Conservation (phyloP, 2,888 invertebrate species). For the Sepiola atlantica region DNA sequence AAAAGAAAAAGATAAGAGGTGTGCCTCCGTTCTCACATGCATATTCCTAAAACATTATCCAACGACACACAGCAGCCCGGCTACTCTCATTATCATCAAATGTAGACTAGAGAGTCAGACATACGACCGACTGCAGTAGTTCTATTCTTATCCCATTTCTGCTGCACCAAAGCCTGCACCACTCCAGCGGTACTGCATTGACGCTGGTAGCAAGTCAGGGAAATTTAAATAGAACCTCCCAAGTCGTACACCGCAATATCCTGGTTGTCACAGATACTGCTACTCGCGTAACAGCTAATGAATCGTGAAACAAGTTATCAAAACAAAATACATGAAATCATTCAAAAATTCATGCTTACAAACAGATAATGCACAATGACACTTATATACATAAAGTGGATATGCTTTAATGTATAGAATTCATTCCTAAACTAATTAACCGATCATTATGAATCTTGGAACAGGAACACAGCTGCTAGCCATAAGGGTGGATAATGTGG, state of each 20-base stretch:
- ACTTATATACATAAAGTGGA: too few species aligned
- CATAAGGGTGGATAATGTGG: too few species aligned
- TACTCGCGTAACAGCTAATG: not conserved
- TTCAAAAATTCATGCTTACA: not conserved
- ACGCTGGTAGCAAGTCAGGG: not conserved
- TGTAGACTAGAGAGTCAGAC: not conserved
- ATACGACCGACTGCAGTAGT: not conserved
- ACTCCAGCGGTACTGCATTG: not conserved
- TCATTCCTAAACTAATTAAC: too few species aligned
- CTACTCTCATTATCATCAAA: not conserved
- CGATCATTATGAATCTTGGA: too few species aligned
- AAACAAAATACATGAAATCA: not conserved
- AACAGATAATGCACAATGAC: too few species aligned
- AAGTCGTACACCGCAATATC: not conserved
- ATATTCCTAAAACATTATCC: not conserved
- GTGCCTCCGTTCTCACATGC: not conserved
- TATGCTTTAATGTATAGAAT: too few species aligned
- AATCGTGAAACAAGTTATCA: not conserved
- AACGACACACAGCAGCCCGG: not conserved
- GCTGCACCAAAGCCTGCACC: not conserved
- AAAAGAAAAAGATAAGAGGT: too few species aligned
- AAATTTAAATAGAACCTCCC: not conserved
- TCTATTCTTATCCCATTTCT: constrained; percentile 23
- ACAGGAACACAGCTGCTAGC: too few species aligned
- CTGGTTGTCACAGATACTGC: not conserved